phyloP scores from a whole-genome alignment of 37 sponge, comb jelly and placozoan species.

The Eunapius fragilis region DNA sequence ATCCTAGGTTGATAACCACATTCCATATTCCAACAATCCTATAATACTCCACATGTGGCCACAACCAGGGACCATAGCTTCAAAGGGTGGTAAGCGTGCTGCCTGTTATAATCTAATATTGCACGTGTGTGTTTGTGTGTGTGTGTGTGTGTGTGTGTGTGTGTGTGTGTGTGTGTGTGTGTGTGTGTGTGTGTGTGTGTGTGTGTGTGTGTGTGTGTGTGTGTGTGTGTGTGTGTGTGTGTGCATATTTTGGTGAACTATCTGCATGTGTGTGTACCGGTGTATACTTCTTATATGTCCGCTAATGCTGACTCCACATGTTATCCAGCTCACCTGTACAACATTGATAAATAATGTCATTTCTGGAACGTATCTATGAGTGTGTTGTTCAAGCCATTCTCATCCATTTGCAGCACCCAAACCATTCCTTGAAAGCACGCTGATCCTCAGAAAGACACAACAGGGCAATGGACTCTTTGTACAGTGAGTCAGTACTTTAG shows the following conservation, averaged over 20 bases:
- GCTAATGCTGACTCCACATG: neutral
- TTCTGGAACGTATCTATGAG: neutral
- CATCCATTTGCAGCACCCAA: conserved; percentile 46
- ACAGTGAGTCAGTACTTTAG: too few species aligned
- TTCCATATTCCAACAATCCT: conserved; percentile 56
- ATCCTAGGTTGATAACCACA: conserved; percentile 85
- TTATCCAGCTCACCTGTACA: too few species aligned
- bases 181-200: too few species aligned
- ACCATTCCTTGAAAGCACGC: conserved; percentile 67
- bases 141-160: too few species aligned
- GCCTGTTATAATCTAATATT: neutral
- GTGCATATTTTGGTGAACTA: too few species aligned
- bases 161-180: too few species aligned
- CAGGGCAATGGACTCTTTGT: neutral
- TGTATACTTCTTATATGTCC: too few species aligned
- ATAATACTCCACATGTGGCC: conserved; percentile 72
- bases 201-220: too few species aligned
- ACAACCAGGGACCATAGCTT: conserved; percentile 55
- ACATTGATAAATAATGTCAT: too few species aligned
- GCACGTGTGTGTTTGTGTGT: too few species aligned
- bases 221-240: too few species aligned
- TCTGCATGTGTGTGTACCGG: too few species aligned
- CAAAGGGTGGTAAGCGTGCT: conserved; percentile 42
- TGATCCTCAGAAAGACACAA: conserved; percentile 17
- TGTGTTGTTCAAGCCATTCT: neutral